Evolutionary conservation across 2,888 invertebrate genomes (phyloP), one percentile per base, ranked within the genome.

Genomic region (Alitta virens): DNA sequence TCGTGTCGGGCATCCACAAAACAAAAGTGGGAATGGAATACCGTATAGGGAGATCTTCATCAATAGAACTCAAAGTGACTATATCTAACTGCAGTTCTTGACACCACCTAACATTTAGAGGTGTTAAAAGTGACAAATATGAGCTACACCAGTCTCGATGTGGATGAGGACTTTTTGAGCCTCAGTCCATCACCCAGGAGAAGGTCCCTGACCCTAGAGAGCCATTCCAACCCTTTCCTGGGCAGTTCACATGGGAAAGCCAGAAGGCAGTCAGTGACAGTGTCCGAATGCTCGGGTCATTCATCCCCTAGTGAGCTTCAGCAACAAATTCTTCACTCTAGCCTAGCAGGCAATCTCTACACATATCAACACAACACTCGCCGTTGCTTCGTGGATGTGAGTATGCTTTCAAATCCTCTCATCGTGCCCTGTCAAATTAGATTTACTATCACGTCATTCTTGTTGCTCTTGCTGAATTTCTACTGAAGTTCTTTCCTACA

Each of bases 301-400:
- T 18, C n/a, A n/a, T 9, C 7, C 7, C 46, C 46, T 5, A 18
- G 46, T 46, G 50, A 26, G 25, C 49, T 46, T 21, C 43, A 43
- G 38, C 59, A 59, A 51, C 24, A 27, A 33, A 50, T 59, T 27
- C 26, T 59, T 1, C 59, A 59, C 59, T 59, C 59, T 14, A 49
- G 49, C 12, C 24, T 59, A 38, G 59, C 59, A n/a, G 59, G 59
- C 3, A 59, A 59, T 25, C 59, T 59, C 23, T 51, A 38, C 59
- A 33, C 21, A 21, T 49, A 33, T 9, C 12, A 18, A 1, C 23
- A 33, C 33, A 59, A 50, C n/a, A 50, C 50, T 2, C 50, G 59
- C 38, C 26, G 59, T n/a, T 59, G 59, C 59, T 59, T 59, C 25
- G 59, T 59, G 2, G 59, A 59, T 7, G 59, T 59, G 18, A 59